These are phyloP conservation scores for Tamias sibiricus DNA, from an alignment of 2,113 vertebrate species.

Conservation along the genomic window DNA sequence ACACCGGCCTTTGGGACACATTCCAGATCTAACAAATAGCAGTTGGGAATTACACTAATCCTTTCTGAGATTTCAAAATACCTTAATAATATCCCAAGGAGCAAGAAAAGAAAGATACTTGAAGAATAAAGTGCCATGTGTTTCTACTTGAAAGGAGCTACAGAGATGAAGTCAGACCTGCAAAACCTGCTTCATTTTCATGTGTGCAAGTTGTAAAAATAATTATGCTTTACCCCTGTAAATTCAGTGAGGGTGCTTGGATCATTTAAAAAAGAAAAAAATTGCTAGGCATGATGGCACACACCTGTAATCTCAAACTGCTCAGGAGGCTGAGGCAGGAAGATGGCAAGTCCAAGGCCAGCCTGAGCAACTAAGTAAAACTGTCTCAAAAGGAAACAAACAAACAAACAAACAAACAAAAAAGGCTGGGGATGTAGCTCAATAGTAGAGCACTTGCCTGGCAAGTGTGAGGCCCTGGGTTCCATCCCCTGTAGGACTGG, in stretches of 20 bases:
- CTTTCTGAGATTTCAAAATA: neutral
- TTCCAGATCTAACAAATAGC: neutral
- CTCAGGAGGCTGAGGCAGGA: no score
- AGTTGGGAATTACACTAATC: neutral
- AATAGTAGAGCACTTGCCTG: no score
- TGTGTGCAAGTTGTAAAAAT: neutral
- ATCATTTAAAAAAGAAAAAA: neutral
- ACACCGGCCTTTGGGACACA: neutral
- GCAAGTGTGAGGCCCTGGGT: no score
- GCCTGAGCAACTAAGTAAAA: no score
- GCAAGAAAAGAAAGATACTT: conserved; percentile 22
- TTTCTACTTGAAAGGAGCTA: neutral
- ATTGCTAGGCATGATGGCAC: no score
- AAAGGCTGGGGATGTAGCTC: no score
- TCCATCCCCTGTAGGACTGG: neutral
- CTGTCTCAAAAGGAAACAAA: no score
- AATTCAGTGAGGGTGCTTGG: neutral
- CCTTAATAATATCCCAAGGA: neutral
- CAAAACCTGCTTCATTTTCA: neutral
- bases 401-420: no score
- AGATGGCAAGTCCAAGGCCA: no score
- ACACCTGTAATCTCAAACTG: no score
- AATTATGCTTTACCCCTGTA: neutral
- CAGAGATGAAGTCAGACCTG: neutral
- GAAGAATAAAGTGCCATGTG: neutral